Base-by-base conservation (phyloP, 1,140 invertebrate genomes). In the honey bee (Apis mellifera) region DNA sequence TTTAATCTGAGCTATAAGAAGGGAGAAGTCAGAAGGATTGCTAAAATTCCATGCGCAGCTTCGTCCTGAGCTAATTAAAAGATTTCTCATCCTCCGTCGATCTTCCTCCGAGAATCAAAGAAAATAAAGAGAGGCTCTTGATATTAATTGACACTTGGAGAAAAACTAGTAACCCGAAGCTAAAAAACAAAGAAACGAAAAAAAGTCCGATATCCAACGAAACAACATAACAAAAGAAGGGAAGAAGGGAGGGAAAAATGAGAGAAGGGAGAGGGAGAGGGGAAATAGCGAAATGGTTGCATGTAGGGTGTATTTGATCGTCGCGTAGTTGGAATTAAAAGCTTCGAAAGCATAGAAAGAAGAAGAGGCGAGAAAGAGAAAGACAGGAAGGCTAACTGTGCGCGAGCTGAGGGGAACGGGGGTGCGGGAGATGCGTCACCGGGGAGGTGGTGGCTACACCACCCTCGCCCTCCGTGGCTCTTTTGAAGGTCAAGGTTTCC, bases 401-500 rank as follows among this genome's bases (percentile, higher is more conserved):
- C 42, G 48, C 21, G 83, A 68, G 70, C 69, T 79, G 52, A 21
- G 75, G 57, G 77, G 78, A 57, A 11, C 0, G 79, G 77, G 74
- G 72, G 26, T 54, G 66, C 48, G 68, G 76, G 86, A 75, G 84
- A 82, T 85, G 86, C 81, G 83, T 84, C 83, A 85, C 73, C 78
- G 84, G 84, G 32, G 77, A 82, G 87, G 85, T 86, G 85, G 87
- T 80, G 80, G 82, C 83, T 82, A 69, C 84, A 69, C 84, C 88
- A 85, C 89, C 86, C 80, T 88, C 87, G 79, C 85, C 81, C 88
- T 88, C 84, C 86, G 85, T 82, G 83, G 86, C 86, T 87, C 88
- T 87, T 92, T 90, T 90, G 91, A 92, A 93, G 92, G 92, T 93
- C 92, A 93, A 93, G 92, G 92, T 92, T 93, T 92, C 79, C 89